A percentile compares a stretch with the other conserved stretches of the same genome.
phyloP scores from a whole-genome alignment of 30 jellyfish, hydroid and myxozoan genomes.

The Euphysa ruthae region DNA sequence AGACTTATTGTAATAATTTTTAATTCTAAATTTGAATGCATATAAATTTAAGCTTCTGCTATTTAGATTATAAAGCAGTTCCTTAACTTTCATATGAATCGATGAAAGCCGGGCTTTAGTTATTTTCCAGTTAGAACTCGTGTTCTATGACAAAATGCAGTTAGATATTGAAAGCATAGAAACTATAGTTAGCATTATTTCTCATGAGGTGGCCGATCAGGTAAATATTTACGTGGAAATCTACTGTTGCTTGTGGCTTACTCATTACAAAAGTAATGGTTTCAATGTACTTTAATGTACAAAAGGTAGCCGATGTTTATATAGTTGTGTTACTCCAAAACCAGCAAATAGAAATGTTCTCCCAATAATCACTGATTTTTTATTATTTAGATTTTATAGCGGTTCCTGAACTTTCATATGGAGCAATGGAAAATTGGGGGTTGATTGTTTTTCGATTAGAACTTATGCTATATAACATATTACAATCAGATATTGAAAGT shows the following conservation, averaged over 20 bases:
- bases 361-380: no score
- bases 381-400: conserved; percentile 97
- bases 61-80: conserved; percentile 86
- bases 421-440: conserved; percentile 99
- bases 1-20: no score
- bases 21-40: no score
- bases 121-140: conserved; percentile 63
- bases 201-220: conserved; percentile 92
- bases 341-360: no score
- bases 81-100: conserved; percentile 97
- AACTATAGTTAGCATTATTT: conserved; percentile 64
- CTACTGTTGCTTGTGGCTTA: no score
- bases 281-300: no score
- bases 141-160: conserved; percentile 30
- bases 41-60: no score
- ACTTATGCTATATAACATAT: conserved; percentile 42
- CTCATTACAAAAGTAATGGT: no score
- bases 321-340: no score
- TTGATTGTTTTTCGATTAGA: conserved; percentile 68
- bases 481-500: conserved; percentile 48
- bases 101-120: conserved; percentile 94
- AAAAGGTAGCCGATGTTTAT: no score
- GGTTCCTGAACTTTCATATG: conserved; percentile 91
- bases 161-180: conserved; percentile 54
- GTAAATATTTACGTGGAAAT: no score